Base-by-base conservation (phyloP, 92 coral and sea anemone genomes). In the Epizoanthus ramosus region DNA sequence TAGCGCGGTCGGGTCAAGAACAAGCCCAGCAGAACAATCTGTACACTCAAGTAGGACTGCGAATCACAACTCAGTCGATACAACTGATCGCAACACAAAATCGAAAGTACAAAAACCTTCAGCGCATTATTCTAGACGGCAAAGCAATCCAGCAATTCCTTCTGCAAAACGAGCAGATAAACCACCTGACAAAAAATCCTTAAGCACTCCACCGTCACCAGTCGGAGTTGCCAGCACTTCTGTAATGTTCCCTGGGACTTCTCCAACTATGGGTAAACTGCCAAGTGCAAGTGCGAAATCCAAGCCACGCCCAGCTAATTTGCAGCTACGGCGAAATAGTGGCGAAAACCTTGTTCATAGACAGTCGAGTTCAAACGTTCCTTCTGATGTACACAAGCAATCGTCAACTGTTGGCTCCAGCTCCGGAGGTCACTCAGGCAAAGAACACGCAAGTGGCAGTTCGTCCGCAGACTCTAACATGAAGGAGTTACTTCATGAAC, bases 191-290 rank as follows among this genome's bases (percentile, higher is more conserved):
- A 60, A 61, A 13, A 43, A 77, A 43, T 10, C 59, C 41, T 21
- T 22, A 15, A 77, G 82, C 52, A 77, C 25, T 77, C 60, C 82
- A 61, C 41, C 18, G 28, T n/a, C 71, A 7, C 58, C 71, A 24
- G 39, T 41, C 33, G 66, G 28, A 19, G 68, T 6, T 19, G 50
- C 0, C 14, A 8, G 0, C n/a, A 0, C 66, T 8, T 43, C 35
- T 12, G 4, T 21, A 35, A 8, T 17, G 60, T 61, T 57, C 21
- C 6, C 17, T 1, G 25, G 54, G 10, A 75, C 23, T 1, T 39
- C 54, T 8, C 12, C 69, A 33, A 31, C 37, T 71, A 17, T 8
- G 45, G 0, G 35, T 35, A n/a, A 2, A 58, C 19, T 59, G 22
- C 13, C 7, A 19, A 12, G 63, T 41, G 67, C 23, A 76, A 60